A percentile compares a stretch with the other conserved stretches of the same genome.
Conservation (phyloP, 2,888 invertebrate species). For the Melanotus villosus region DNA sequence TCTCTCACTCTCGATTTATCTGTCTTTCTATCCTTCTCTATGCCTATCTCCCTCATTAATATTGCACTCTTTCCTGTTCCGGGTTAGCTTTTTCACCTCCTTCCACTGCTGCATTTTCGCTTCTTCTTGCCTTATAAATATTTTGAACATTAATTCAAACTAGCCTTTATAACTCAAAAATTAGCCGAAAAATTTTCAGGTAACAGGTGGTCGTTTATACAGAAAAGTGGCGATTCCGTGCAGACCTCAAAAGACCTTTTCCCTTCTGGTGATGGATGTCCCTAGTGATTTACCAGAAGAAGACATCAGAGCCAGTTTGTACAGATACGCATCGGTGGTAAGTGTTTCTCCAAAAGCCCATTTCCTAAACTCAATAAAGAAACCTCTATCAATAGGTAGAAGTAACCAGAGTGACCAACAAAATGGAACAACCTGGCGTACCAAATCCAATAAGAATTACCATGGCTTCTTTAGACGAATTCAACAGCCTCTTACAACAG, state of each 20-base stretch:
- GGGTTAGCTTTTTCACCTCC: too few species aligned
- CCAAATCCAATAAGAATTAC: conserved; percentile 81
- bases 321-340: conserved; percentile 83
- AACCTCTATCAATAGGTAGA: conserved; percentile 70
- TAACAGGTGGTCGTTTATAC: conserved; percentile 88
- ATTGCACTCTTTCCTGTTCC: too few species aligned
- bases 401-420: conserved; percentile 74
- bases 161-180: too few species aligned
- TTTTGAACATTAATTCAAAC: too few species aligned
- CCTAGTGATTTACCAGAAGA: conserved; percentile 89
- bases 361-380: conserved; percentile 13
- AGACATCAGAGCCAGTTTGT: conserved; percentile 77
- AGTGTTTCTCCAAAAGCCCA: conserved; percentile 45
- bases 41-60: too few species aligned
- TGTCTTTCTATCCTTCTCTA: too few species aligned
- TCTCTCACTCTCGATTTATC: too few species aligned
- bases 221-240: conserved; percentile 90
- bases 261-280: conserved; percentile 85
- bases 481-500: conserved; percentile 84
- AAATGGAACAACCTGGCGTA: conserved; percentile 73
- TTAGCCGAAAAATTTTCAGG: too few species aligned
- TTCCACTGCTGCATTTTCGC: not conserved
- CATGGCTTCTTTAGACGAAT: conserved; percentile 82
- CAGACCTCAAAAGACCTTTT: conserved; percentile 90
- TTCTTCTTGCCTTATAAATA: not conserved